Evolutionary conservation across 2,888 invertebrate genomes (phyloP).

Genomic region (Pseudeuparius sepicola): DNA sequence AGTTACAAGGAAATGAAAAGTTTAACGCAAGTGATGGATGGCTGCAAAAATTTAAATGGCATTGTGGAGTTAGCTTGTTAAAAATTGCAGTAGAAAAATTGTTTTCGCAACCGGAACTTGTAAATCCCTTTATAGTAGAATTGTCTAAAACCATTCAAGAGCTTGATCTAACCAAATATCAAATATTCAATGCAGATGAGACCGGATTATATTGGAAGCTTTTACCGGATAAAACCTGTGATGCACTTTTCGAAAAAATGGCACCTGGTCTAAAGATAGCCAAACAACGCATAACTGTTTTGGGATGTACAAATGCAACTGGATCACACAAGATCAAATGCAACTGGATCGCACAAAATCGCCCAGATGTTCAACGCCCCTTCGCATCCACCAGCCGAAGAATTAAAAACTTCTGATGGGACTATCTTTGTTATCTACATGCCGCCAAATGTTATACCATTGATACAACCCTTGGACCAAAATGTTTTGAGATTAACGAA

Average conservation of each 20-base stretch:
- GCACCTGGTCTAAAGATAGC: not conserved
- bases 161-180: too few relatives aligned
- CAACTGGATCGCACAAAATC: conserved; percentile 3
- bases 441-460: not conserved
- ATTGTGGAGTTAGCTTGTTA: too few relatives aligned
- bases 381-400: not conserved
- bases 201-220: too few relatives aligned
- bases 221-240: not conserved
- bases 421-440: not conserved
- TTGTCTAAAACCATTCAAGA: too few relatives aligned
- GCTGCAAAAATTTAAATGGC: too few relatives aligned
- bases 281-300: not conserved
- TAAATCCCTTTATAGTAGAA: too few relatives aligned
- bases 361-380: too few relatives aligned
- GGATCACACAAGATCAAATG: conserved; percentile 3
- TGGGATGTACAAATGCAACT: conserved; percentile 2
- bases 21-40: too few relatives aligned
- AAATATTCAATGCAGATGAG: too few relatives aligned
- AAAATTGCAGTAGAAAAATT: too few relatives aligned
- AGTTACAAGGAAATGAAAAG: too few relatives aligned
- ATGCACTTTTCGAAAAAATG: not conserved
- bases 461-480: conserved; percentile 1
- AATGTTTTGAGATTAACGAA: conserved; percentile 1
- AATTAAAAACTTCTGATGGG: not conserved
- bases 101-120: too few relatives aligned